Percentiles rank a stretch among this genome's conserved stretches.
phyloP scores from a whole-genome alignment of 2,797 vertebrate genomes.

The Notolabrus celidotus region DNA sequence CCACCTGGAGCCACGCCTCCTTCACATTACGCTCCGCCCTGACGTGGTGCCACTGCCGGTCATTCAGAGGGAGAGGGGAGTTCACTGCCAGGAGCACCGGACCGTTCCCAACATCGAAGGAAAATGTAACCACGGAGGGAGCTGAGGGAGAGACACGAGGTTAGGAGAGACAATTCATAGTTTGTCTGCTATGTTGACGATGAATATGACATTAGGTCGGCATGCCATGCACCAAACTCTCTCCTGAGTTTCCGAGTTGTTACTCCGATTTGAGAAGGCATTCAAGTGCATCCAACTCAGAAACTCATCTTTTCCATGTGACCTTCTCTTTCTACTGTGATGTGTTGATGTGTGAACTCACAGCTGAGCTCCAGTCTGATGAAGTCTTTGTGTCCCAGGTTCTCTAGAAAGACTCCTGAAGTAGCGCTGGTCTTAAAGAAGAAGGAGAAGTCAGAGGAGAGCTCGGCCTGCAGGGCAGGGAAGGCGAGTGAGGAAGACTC shows the following conservation, averaged over 20 bases:
- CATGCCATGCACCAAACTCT: too few species aligned
- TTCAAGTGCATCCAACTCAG: too few species aligned
- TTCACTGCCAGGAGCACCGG: constrained; percentile 84
- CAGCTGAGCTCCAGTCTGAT: constrained; percentile 3
- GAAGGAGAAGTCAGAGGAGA: not conserved
- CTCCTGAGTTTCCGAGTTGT: too few species aligned
- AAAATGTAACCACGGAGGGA: constrained; percentile 88
- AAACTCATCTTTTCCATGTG: too few species aligned
- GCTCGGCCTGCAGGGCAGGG: not conserved
- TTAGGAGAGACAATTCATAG: too few species aligned
- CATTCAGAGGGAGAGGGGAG: constrained; percentile 87
- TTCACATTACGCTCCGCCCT: constrained; percentile 89
- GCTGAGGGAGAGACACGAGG: constrained; percentile 79
- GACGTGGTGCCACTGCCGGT: constrained; percentile 93
- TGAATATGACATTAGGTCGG: too few species aligned
- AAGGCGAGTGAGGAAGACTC: not conserved
- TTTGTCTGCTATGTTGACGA: too few species aligned
- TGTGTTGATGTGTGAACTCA: not conserved
- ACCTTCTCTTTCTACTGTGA: too few species aligned
- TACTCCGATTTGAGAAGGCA: too few species aligned
- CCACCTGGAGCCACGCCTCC: constrained; percentile 89
- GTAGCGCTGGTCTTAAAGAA: not conserved
- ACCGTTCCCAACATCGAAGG: constrained; percentile 89
- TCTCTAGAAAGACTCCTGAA: constrained; percentile 3
- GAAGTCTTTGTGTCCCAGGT: not conserved